Percentiles rank a stretch among this genome's conserved stretches.
These are phyloP conservation scores for Caenorhabditis panamensis DNA, from an alignment of 2,888 invertebrate species.

Conservation along the genomic window DNA sequence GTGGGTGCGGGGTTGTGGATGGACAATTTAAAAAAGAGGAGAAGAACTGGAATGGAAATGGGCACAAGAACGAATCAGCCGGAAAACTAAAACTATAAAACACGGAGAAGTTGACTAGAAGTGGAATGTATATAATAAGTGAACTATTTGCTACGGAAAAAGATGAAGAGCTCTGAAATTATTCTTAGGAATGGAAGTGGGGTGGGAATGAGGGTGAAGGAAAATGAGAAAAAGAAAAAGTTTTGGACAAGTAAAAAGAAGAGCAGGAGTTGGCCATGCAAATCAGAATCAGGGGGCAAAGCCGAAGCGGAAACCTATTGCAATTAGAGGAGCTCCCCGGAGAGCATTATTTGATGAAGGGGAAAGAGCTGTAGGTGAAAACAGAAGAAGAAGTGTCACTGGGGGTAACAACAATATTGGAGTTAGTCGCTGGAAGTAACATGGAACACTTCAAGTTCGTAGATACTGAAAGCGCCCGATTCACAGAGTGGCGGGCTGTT, in stretches of 20 bases:
- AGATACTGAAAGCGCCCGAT: slow-evolving; percentile 72
- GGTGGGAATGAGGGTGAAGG: neutral
- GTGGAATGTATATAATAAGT: slow-evolving; percentile 51
- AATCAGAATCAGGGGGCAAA: slow-evolving; percentile 1
- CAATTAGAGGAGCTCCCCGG: slow-evolving; percentile 20
- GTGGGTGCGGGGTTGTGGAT: neutral
- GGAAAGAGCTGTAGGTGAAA: neutral
- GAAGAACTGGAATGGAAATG: slow-evolving; percentile 23
- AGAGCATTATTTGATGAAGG: neutral
- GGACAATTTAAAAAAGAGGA: too few species aligned
- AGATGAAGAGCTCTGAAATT: neutral
- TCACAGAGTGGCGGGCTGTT: slow-evolving; percentile 74
- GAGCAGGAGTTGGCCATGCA: neutral
- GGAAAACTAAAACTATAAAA: slow-evolving; percentile 41
- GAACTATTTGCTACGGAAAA: slow-evolving; percentile 36
- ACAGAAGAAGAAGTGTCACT: neutral
- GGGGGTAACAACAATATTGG: neutral
- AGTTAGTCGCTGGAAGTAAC: slow-evolving; percentile 56
- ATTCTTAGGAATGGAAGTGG: neutral
- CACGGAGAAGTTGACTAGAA: slow-evolving; percentile 54
- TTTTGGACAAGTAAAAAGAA: neutral
- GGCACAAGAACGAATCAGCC: slow-evolving; percentile 4
- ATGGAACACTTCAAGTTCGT: slow-evolving; percentile 76
- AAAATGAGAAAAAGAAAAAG: neutral
- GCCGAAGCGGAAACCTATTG: slow-evolving; percentile 33